These are phyloP conservation scores for Capreolus pygargus DNA, from an alignment of 2,113 vertebrate species.

Conservation along the genomic window DNA sequence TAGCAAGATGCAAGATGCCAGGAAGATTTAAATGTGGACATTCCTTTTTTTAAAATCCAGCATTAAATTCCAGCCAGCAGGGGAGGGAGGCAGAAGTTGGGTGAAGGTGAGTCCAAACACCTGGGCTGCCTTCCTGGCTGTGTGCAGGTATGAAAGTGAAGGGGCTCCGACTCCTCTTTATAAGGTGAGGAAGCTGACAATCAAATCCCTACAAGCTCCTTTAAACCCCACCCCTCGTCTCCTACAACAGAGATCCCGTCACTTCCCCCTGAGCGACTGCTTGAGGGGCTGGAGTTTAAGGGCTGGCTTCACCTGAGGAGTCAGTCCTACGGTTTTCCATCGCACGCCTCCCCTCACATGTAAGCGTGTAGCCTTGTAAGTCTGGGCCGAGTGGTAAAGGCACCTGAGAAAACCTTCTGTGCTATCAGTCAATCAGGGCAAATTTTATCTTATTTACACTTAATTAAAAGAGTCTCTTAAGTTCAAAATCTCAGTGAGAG, in stretches of 20 bases:
- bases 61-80: not conserved
- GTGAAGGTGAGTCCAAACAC: accelerated
- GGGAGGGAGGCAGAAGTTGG: accelerated
- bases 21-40: accelerated
- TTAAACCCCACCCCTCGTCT: too few relatives aligned
- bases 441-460: not conserved
- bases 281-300: not conserved
- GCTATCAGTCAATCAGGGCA: accelerated
- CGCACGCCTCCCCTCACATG: accelerated
- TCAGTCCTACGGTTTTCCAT: not conserved
- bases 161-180: accelerated
- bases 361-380: accelerated
- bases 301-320: not conserved
- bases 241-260: accelerated
- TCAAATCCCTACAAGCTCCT: too few relatives aligned
- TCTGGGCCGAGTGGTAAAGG: accelerated
- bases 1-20: accelerated
- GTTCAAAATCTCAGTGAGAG: not conserved
- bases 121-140: not conserved
- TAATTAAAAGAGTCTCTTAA: not conserved
- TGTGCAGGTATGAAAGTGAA: not conserved
- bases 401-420: not conserved
- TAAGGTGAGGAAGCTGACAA: accelerated
- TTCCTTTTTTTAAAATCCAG: not conserved
- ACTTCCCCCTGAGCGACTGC: not conserved